A percentile compares a stretch with the other conserved stretches of the same genome.
phyloP scores from a whole-genome alignment of 2,797 vertebrate genomes.

The Ataeniobius toweri region DNA sequence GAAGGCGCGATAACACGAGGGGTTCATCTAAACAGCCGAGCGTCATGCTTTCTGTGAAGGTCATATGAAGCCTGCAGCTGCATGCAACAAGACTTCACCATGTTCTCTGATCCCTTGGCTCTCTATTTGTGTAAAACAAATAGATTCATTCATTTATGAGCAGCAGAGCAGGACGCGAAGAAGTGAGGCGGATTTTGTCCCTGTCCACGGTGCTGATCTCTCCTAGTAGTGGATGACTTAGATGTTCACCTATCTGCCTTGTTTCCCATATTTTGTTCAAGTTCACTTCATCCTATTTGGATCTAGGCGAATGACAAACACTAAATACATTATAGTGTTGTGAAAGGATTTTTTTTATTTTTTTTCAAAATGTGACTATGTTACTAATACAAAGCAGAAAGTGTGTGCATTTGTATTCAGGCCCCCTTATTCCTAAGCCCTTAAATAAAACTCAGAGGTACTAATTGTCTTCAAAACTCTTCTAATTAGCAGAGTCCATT shows the following conservation, averaged over 20 bases:
- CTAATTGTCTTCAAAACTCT: too few species aligned
- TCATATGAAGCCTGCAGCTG: slow-evolving; percentile 51
- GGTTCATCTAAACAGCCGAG: slow-evolving; percentile 17
- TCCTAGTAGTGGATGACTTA: not conserved
- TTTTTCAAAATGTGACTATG: not conserved
- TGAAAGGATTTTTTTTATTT: not conserved
- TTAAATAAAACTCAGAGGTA: not conserved
- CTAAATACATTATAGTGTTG: not conserved
- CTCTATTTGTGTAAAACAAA: not conserved
- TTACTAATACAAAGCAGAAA: not conserved
- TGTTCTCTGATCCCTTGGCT: not conserved
- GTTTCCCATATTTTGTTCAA: not conserved
- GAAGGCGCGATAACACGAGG: slow-evolving; percentile 16
- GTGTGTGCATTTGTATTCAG: not conserved
- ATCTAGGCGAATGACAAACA: not conserved
- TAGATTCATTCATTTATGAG: not conserved
- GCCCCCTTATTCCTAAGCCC: too few species aligned
- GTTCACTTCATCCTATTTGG: too few species aligned
- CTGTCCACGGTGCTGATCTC: slow-evolving; percentile 70
- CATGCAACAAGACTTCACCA: not conserved
- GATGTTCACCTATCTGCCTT: slow-evolving; percentile 1
- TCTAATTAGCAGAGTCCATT: too few species aligned
- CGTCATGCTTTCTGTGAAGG: slow-evolving; percentile 61
- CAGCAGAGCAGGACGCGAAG: too few species aligned
- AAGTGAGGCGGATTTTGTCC: not conserved